Evolutionary conservation across 2,113 vertebrate genomes (phyloP).

Genomic region (Triplophysa siluroides): DNA sequence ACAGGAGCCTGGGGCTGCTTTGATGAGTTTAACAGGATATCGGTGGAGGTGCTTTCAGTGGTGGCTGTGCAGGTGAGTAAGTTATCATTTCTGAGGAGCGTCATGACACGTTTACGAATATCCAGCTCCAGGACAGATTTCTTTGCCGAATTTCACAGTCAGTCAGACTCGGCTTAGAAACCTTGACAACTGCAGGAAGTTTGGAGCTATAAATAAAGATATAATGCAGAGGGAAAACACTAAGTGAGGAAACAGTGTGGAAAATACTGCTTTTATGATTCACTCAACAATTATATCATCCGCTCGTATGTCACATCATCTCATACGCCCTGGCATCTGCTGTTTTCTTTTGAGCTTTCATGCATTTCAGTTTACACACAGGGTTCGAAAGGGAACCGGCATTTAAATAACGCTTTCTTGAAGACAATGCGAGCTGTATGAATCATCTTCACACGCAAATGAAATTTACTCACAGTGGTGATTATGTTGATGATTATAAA

Average conservation of each 20-base stretch:
- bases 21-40: slow-evolving; percentile 97
- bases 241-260: neutral
- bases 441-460: slow-evolving; percentile 27
- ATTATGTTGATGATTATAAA: slow-evolving; percentile 34
- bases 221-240: neutral
- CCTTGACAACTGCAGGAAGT: neutral
- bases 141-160: neutral
- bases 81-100: slow-evolving; percentile 18
- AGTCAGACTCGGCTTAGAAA: neutral
- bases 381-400: neutral
- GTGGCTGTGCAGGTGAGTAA: slow-evolving; percentile 91
- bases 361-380: slow-evolving; percentile 2
- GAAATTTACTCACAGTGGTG: slow-evolving; percentile 28
- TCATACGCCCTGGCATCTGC: neutral
- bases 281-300: neutral
- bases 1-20: slow-evolving; percentile 99
- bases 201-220: neutral
- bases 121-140: neutral
- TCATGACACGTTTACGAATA: slow-evolving; percentile 6
- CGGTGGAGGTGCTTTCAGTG: slow-evolving; percentile 94
- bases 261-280: neutral
- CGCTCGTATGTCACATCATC: neutral
- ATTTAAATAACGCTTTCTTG: neutral
- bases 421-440: neutral
- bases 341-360: neutral